phyloP scores from a whole-genome alignment of 92 coral and sea anemone genomes.

The Paramuricea clavata region DNA sequence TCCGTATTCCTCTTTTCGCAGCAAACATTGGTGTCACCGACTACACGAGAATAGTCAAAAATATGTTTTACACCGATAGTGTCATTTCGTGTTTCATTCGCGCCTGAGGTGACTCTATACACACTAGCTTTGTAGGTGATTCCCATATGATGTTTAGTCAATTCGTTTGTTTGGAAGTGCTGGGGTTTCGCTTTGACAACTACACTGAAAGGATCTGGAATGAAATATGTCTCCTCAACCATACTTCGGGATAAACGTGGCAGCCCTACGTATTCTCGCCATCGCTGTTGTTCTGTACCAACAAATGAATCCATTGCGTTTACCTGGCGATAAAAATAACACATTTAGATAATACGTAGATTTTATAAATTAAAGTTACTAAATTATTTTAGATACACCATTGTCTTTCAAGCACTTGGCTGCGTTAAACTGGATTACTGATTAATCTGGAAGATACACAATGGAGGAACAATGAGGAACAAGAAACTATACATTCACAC shows the following conservation, averaged over 20 bases:
- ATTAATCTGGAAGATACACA: too few species aligned
- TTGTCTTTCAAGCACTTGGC: too few species aligned
- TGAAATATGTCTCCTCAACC: conserved; percentile 76
- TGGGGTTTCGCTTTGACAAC: conserved; percentile 45
- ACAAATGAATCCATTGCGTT: conserved; percentile 70
- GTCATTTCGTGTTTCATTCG: conserved; percentile 70
- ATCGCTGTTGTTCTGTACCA: conserved; percentile 77
- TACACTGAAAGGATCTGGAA: conserved; percentile 71
- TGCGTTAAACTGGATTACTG: too few species aligned
- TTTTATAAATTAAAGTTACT: too few species aligned
- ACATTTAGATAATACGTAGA: too few species aligned
- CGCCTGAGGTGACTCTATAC: conserved; percentile 77
- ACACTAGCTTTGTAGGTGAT: conserved; percentile 83
- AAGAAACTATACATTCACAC: too few species aligned
- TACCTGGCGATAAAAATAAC: conserved; percentile 17
- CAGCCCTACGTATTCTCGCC: conserved; percentile 79
- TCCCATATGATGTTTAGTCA: conserved; percentile 73
- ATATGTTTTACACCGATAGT: conserved; percentile 6
- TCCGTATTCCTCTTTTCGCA: conserved; percentile 69
- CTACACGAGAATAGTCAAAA: conserved; percentile 21
- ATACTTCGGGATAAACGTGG: conserved; percentile 71
- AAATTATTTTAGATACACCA: too few species aligned
- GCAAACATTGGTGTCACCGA: conserved; percentile 49
- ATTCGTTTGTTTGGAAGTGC: conserved; percentile 49
- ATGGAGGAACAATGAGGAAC: too few species aligned